Evolutionary conservation across 2,888 invertebrate species (phyloP).

Genomic region (Ochlodes sylvanus): DNA sequence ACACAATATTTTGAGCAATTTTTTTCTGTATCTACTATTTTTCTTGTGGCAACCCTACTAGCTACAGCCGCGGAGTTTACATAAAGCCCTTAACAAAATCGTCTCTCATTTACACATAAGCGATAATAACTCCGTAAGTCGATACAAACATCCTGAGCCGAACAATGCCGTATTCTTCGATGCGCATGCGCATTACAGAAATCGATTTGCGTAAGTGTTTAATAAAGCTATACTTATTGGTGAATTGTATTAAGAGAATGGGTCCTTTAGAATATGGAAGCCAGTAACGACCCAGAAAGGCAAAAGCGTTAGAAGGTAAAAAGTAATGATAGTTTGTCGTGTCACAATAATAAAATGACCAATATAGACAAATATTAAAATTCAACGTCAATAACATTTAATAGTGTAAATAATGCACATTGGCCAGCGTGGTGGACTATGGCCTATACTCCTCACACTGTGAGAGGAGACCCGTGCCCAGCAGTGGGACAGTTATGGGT

Average conservation of each 20-base stretch:
- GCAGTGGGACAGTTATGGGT: no score
- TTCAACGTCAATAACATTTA: no score
- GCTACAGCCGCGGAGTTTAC: neutral
- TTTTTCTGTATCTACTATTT: no score
- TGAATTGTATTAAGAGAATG: slow-evolving; percentile 16
- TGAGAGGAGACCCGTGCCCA: no score
- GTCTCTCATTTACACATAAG: slow-evolving; percentile 53
- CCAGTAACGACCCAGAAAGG: neutral
- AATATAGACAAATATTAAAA: no score
- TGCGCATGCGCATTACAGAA: slow-evolving; percentile 30
- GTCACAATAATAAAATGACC: no score
- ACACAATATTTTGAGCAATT: no score
- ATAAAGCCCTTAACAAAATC: slow-evolving; percentile 39
- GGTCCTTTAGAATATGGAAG: neutral
- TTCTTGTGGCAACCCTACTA: no score
- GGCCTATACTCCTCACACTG: no score
- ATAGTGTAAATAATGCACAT: no score
- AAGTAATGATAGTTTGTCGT: no score
- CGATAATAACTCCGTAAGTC: slow-evolving; percentile 46
- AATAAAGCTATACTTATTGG: slow-evolving; percentile 26
- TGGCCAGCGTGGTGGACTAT: no score
- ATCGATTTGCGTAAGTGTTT: slow-evolving; percentile 36
- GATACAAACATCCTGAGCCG: slow-evolving; percentile 40
- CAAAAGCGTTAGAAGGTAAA: neutral
- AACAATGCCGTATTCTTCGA: slow-evolving; percentile 42